Base-by-base conservation (phyloP, 2,888 invertebrate genomes). In the Xylota segnis region DNA sequence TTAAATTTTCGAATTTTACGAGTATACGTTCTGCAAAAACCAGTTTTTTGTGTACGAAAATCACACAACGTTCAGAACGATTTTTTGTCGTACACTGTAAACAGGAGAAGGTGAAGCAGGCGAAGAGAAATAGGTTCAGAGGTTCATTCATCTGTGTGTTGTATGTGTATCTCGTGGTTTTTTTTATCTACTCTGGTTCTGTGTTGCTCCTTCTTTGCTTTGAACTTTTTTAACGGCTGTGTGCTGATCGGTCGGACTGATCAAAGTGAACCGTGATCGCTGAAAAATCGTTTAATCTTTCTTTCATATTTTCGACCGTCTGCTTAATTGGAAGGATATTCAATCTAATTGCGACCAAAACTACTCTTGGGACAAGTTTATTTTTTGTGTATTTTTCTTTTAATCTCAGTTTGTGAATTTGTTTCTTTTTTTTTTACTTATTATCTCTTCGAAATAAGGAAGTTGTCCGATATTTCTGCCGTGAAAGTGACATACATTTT, bases 11-110 rank as follows among this genome's bases (percentile, higher is more conserved):
- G 37, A 59, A 66, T 71, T 66, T 56, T 71, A 58, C 71, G 45
- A 63, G 61, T 16, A 14, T 70, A 63, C 70, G 45, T 66, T 72
- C 45, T 65, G 74, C 56, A 29, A 47, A 81, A 81, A 81, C 81
- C 81, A 59, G 81, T 81, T 81, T 79, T 81, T 81, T 74, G 81
- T 74, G 81, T 79, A 74, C 74, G 66, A 74, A 79, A 79, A 56
- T 58, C 34, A 52, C 43, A 58, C 47, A 56, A 47, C 71, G 45
- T 77, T 68, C 50, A 40, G 58, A 66, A 76, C 56, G 66, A 68
- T 52, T 63, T 65, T 59, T 59, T 59, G 50, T 50, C 56, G 16
- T 37, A 45, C 45, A 63, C 56, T 78, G 63, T 78, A 56, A 78
- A 56, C 50, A 58, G 71, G 71, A 45, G n/a, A 18, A 32, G 43